Evolutionary conservation across 2,113 vertebrate genomes (phyloP).

Genomic region (Corythornis vintsioides): DNA sequence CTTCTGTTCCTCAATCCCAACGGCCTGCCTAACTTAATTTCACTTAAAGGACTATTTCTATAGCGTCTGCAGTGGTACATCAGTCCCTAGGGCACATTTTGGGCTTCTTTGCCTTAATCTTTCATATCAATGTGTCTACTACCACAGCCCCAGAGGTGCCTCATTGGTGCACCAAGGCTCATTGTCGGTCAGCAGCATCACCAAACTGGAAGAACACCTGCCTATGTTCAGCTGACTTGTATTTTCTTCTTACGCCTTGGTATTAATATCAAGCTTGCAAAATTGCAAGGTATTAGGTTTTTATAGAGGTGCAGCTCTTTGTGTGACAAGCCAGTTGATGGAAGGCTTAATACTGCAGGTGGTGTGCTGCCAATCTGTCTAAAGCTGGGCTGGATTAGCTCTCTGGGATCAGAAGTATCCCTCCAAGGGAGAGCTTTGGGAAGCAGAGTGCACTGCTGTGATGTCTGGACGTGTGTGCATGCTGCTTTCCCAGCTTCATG

Average conservation of each 20-base stretch:
- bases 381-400: not conserved
- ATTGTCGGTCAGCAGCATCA: not conserved
- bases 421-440: not conserved
- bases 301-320: not conserved
- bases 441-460: not conserved
- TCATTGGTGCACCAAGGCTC: not conserved
- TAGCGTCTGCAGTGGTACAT: fast-evolving
- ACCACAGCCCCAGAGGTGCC: not conserved
- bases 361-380: slow-evolving; percentile 12
- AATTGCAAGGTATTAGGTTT: not conserved
- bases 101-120: not conserved
- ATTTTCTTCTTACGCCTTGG: slow-evolving; percentile 2
- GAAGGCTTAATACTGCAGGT: slow-evolving; percentile 16
- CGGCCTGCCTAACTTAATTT: not conserved
- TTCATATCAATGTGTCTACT: not conserved
- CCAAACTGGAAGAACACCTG: not conserved
- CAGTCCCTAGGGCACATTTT: not conserved
- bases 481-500: not conserved
- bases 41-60: not conserved
- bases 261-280: slow-evolving; percentile 29
- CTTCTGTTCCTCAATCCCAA: fast-evolving
- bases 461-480: not conserved
- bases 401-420: not conserved
- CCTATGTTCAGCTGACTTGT: not conserved
- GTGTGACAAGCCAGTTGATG: not conserved